Base-by-base conservation (phyloP, 2,113 vertebrate genomes). In the Cyphomyrus discorhynchus region DNA sequence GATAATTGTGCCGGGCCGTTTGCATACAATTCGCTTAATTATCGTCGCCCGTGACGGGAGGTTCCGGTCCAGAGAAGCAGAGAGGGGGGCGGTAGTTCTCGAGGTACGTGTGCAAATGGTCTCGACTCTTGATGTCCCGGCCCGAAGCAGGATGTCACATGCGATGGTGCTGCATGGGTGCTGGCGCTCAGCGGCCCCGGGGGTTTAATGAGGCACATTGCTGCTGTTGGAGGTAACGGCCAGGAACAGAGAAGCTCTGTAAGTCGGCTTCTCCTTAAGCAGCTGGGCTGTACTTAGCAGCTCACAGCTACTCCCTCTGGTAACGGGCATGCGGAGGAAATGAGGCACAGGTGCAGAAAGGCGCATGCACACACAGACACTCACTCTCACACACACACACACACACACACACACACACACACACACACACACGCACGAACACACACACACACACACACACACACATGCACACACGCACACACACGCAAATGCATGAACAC, bases 11-110 rank as follows among this genome's bases (percentile, higher is more conserved):
- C 74, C 19, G 49, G 53, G 15, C 84, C 15, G 80, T 87, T 88
- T 50, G 46, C 88, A 89, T 50, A 62, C 62, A 89, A 86, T 89
- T 50, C n/a, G 3, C 88, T 89, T 89, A 89, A 91, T 91, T 89
- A 91, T 50, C 87, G 31, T 86, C 46, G 70, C 47, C 39, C 17
- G n/a, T 27, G 74, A 35, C 31, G 6, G 35, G 50, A 83, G 86
- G 42, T 87, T 42, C 83, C 52, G 10, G 74, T 53, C 56, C n/a
- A 31, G 74, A 50, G 50, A 19, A 31, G 9, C 42, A 5, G 10
- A 24, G 86, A 82, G 70, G 39, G 49, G 42, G 45, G 9, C 31
- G 4, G 19, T 47, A 50, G 13, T 47, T 86, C 31, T 53, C 35
- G 49, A 62, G 58, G 56, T 27, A 58, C 35, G 45, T 90, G 52